Conservation (phyloP, 2,113 vertebrate species). For the Camelus bactrianus region DNA sequence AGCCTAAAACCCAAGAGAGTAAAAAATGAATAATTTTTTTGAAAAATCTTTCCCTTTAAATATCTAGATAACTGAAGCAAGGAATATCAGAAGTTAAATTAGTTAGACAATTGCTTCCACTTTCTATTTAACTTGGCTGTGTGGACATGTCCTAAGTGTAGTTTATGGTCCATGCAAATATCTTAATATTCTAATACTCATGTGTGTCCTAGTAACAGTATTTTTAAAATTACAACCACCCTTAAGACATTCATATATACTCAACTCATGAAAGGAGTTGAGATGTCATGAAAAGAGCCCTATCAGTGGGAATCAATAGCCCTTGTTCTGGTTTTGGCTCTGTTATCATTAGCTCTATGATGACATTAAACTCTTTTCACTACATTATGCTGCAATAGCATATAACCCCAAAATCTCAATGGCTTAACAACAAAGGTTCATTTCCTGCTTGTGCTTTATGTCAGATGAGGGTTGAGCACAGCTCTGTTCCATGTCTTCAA, state of each 20-base stretch:
- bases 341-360: not conserved
- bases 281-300: not conserved
- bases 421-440: not conserved
- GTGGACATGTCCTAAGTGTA: not conserved
- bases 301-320: not conserved
- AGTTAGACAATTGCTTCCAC: not conserved
- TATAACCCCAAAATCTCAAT: not conserved
- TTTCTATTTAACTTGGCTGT: conserved; percentile 21
- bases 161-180: not conserved
- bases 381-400: not conserved
- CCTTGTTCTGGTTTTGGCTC: not conserved
- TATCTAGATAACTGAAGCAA: conserved; percentile 43
- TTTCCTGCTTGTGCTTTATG: not conserved
- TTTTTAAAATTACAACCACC: not conserved
- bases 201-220: not conserved
- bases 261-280: not conserved
- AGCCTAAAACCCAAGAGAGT: conserved; percentile 34
- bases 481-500: not conserved
- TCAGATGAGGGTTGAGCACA: not conserved
- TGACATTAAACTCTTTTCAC: not conserved
- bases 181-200: conserved; percentile 26
- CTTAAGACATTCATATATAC: not conserved
- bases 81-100: conserved; percentile 24
- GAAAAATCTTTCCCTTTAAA: conserved; percentile 34
- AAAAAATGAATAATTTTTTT: conserved; percentile 24